Base-by-base conservation (phyloP, 2,888 invertebrate genomes). In the Congeria kusceri region DNA sequence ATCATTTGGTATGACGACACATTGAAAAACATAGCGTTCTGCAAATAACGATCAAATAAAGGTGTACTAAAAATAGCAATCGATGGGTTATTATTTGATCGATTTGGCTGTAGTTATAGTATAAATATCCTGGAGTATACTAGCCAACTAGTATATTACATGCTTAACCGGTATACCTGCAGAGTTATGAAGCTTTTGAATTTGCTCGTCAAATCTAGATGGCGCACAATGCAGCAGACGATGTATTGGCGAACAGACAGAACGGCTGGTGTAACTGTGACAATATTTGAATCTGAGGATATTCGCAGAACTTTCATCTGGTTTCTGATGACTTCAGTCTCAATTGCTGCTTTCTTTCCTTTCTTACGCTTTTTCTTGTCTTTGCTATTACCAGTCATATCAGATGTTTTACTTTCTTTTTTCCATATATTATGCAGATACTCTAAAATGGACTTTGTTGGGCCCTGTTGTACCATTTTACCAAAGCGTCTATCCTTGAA, bases 101-200 rank as follows among this genome's bases (percentile, higher is more conserved):
- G n/a, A n/a, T n/a, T n/a, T n/a, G n/a, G n/a, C n/a, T n/a, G n/a
- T n/a, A n/a, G n/a, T n/a, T n/a, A n/a, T n/a, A n/a, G n/a, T n/a
- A n/a, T n/a, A n/a, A n/a, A n/a, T n/a, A n/a, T n/a, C n/a, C n/a
- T n/a, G n/a, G n/a, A n/a, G n/a, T n/a, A n/a, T n/a, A n/a, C n/a
- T n/a, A n/a, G n/a, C n/a, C n/a, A n/a, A n/a, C n/a, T n/a, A n/a
- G n/a, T n/a, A n/a, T n/a, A n/a, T n/a, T n/a, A n/a, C n/a, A n/a
- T n/a, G n/a, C n/a, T n/a, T n/a, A n/a, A 39, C 9, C 1, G 1
- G 7, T 32, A 59, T 88, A 94, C 94, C 92, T 95, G 97, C 88
- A 96, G 90, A 89, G 96, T 96, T 80, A 97, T 96, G 88, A 97
- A 97, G 91, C 95, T 96, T 91, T 96, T 97, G 83, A 96, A 95